Percentiles rank a stretch among this genome's conserved stretches.
phyloP scores from a whole-genome alignment of 2,888 invertebrate species.

The Xanthia icteritia region DNA sequence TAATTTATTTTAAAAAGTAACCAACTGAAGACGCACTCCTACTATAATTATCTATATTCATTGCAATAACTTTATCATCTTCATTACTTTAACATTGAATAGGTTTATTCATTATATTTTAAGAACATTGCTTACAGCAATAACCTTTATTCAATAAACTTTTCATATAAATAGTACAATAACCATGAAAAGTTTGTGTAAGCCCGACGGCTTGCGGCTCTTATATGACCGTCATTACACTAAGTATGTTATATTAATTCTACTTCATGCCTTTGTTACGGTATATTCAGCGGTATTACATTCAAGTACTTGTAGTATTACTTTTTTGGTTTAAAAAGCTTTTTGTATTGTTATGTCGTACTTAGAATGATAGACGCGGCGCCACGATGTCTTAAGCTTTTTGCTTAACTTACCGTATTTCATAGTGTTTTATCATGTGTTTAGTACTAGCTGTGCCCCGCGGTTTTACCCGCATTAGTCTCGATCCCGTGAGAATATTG shows the following conservation, averaged over 20 bases:
- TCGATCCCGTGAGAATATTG: no score
- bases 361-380: neutral
- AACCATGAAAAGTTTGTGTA: constrained; percentile 55
- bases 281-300: constrained; percentile 33
- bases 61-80: neutral
- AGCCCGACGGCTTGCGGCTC: constrained; percentile 39
- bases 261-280: constrained; percentile 31
- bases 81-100: neutral
- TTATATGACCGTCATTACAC: constrained; percentile 47
- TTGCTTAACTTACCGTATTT: neutral
- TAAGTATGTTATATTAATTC: constrained; percentile 56
- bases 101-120: neutral
- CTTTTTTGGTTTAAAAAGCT: constrained; percentile 18
- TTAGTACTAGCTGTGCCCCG: no score
- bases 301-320: constrained; percentile 1
- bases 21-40: no score
- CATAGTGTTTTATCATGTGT: neutral
- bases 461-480: no score
- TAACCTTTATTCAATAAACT: constrained; percentile 55
- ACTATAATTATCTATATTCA: neutral
- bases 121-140: constrained; percentile 4
- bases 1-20: no score
- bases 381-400: constrained; percentile 13
- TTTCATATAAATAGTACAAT: constrained; percentile 52
- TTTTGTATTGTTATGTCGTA: constrained; percentile 11